These are phyloP conservation scores for Pseudolaguvia tuberculata DNA, from an alignment of 2,113 vertebrate genomes.

Conservation along the genomic window DNA sequence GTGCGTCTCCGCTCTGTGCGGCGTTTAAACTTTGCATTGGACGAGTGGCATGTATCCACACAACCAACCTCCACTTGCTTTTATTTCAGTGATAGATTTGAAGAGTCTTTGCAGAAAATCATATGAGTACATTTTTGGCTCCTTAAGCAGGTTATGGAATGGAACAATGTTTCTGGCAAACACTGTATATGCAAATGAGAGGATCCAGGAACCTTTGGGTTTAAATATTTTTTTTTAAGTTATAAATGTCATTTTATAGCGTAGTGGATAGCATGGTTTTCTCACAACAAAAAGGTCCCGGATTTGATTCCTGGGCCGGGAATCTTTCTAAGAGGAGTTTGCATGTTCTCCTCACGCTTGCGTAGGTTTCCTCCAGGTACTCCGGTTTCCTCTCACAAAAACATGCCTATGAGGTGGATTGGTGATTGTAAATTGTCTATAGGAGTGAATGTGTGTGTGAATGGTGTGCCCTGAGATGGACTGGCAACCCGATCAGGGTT, in stretches of 20 bases:
- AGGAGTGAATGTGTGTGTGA: too few relatives aligned
- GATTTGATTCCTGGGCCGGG: too few relatives aligned
- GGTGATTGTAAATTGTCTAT: too few relatives aligned
- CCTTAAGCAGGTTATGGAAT: neutral
- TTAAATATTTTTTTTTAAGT: neutral
- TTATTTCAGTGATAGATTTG: constrained; percentile 32
- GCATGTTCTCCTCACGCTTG: too few relatives aligned
- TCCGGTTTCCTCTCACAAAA: too few relatives aligned
- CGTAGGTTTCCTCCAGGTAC: too few relatives aligned
- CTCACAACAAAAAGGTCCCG: too few relatives aligned
- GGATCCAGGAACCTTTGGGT: neutral
- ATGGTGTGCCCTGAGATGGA: too few relatives aligned
- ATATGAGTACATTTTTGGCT: constrained; percentile 34
- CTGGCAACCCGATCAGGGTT: too few relatives aligned
- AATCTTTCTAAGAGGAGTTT: too few relatives aligned
- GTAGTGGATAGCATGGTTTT: too few relatives aligned
- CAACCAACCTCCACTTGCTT: constrained; percentile 13
- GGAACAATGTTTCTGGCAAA: constrained; percentile 27
- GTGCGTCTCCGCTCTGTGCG: neutral
- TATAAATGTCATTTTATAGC: neutral
- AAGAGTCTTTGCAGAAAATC: constrained; percentile 28
- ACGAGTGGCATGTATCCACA: constrained; percentile 16
- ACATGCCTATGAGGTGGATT: too few relatives aligned
- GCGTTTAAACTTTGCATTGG: constrained; percentile 21
- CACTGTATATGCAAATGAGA: constrained; percentile 14